Evolutionary conservation across 2,888 invertebrate species (phyloP).

Genomic region (Neocrepidodera transversa): DNA sequence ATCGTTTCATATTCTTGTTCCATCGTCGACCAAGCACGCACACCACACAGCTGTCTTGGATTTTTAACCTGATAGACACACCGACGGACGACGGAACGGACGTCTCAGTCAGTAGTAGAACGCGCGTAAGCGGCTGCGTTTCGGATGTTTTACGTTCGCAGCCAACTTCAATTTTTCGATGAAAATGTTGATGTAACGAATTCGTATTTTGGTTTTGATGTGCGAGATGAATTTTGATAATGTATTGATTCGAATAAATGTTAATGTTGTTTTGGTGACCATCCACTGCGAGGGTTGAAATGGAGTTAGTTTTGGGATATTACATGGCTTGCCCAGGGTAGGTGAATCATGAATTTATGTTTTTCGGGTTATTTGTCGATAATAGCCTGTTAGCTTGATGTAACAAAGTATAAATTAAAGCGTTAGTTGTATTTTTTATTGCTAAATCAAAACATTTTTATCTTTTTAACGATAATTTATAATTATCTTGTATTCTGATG

Average conservation of each 20-base stretch:
- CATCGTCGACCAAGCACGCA: background rate
- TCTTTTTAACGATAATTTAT: no score
- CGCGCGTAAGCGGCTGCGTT: conserved; percentile 1
- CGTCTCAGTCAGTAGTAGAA: conserved; percentile 8
- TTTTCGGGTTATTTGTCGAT: no score
- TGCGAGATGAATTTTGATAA: background rate
- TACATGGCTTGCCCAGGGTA: conserved; percentile 39
- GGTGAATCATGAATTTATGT: no score
- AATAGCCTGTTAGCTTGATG: no score
- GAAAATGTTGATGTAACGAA: background rate
- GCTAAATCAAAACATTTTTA: no score
- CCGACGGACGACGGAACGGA: background rate
- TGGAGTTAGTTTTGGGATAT: conserved; percentile 38
- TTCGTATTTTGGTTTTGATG: background rate
- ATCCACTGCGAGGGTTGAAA: conserved; percentile 12
- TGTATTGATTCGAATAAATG: conserved; percentile 10
- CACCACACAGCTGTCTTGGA: conserved; percentile 21
- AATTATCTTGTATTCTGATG: no score
- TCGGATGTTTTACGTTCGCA: background rate
- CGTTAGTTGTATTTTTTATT: no score
- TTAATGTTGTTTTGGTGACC: conserved; percentile 4
- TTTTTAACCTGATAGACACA: background rate
- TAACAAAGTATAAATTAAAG: no score
- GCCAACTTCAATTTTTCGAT: background rate
- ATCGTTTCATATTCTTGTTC: conserved; percentile 13